These are phyloP conservation scores for Parnassius mnemosyne DNA, from an alignment of 2,888 invertebrate genomes.

Conservation along the genomic window DNA sequence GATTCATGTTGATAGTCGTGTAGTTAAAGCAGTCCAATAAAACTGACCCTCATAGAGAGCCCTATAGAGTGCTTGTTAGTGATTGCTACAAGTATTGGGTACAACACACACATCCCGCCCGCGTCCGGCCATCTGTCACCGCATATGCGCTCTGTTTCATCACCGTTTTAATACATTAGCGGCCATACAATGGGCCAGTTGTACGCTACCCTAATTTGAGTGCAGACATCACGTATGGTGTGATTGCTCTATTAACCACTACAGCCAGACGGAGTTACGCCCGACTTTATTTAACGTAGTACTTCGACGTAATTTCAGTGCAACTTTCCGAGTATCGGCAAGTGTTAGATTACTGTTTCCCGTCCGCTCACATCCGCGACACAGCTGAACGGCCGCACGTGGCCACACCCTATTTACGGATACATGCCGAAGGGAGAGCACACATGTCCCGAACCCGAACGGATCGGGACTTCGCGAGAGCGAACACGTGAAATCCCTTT, in stretches of 20 bases:
- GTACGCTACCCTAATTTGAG: constrained; percentile 52
- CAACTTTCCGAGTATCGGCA: constrained; percentile 56
- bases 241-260: constrained; percentile 23
- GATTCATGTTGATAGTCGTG: constrained; percentile 18
- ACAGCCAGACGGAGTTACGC: constrained; percentile 23
- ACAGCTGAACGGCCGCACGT: constrained; percentile 79
- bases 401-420: constrained; percentile 80
- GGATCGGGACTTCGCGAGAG: constrained; percentile 72
- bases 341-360: constrained; percentile 78
- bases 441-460: constrained; percentile 79
- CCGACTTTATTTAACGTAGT: constrained; percentile 23
- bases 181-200: constrained; percentile 59
- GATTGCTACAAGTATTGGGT: constrained; percentile 68
- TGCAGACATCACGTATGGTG: constrained; percentile 24
- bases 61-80: constrained; percentile 43
- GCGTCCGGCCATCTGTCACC: constrained; percentile 78
- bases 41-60: constrained; percentile 27
- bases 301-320: constrained; percentile 44
- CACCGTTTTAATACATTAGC: constrained; percentile 75
- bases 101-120: constrained; percentile 61
- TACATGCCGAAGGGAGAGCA: constrained; percentile 74
- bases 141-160: constrained; percentile 69
- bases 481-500: constrained; percentile 80
- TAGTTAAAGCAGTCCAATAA: constrained; percentile 12
- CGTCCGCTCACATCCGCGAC: constrained; percentile 76